Evolutionary conservation across 1,140 invertebrate genomes (phyloP), one percentile per base, ranked within the genome.

Genomic region (Drosophila ohnishii): DNA sequence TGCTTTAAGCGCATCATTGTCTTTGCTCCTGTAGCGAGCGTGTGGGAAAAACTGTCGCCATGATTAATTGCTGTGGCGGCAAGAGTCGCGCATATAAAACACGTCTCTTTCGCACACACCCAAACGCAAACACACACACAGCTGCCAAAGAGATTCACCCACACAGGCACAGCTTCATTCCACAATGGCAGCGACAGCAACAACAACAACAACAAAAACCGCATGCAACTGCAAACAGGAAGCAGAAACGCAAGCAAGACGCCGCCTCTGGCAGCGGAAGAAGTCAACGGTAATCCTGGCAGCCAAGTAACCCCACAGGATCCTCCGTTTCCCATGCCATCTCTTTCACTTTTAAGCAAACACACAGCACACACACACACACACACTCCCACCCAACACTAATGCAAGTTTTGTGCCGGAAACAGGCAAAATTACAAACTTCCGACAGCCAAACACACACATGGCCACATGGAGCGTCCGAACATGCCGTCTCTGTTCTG

Each of bases 351-450:
- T 72, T 59, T 62, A 71, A 44, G 50, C 59, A 75, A 70, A 64
- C 71, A 69, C n/a, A 5, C 51, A 37, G 34, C 44, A 69, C 61
- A 47, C 44, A 80, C 51, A 32, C 35, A 50, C 69, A 25, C 53
- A 40, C 56, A 57, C 48, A 71, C 39, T 28, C 34, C 55, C 44
- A 74, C 28, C 34, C 35, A 35, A 66, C 50, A 90, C 82, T 90
- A 86, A 90, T 86, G 82, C 79, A 90, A 90, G 87, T 86, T 90
- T 90, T 90, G 86, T 70, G 77, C 86, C 83, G 86, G 86, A 90
- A 90, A 90, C 86, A 90, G 80, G 87, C 78, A 83, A 90, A 90
- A 90, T 90, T 90, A 90, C 86, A 90, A 90, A 90, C 87, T 90
- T 90, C 86, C 86, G 86, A 90, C 87, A 90, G 84, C 51, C 86